Evolutionary conservation across 2,888 invertebrate species (phyloP).

Genomic region (Cancer borealis): DNA sequence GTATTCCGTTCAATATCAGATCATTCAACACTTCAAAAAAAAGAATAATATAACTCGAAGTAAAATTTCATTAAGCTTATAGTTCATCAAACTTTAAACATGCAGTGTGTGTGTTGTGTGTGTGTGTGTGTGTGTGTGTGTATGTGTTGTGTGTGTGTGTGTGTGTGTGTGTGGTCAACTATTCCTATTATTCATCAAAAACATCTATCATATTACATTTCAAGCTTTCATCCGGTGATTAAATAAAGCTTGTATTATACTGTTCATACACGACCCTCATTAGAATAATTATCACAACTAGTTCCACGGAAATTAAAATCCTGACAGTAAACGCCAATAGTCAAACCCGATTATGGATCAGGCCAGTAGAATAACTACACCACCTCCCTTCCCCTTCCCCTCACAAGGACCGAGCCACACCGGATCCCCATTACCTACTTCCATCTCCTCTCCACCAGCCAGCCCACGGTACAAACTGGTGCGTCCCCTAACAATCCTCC

Average conservation of each 20-base stretch:
- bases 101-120: neutral
- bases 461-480: neutral
- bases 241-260: constrained; percentile 10
- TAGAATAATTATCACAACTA: constrained; percentile 4
- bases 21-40: neutral
- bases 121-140: neutral
- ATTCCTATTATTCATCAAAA: neutral
- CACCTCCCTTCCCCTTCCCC: neutral
- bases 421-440: neutral
- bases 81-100: constrained; percentile 1
- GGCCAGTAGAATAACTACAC: neutral
- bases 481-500: neutral
- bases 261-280: constrained; percentile 6
- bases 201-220: constrained; percentile 14
- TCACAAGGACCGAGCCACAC: no score
- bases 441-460: neutral
- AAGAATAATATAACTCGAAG: neutral
- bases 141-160: neutral
- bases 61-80: neutral
- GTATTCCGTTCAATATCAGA: neutral
- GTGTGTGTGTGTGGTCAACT: constrained; percentile 1
- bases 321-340: neutral
- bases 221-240: constrained; percentile 5
- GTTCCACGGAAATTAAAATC: neutral
- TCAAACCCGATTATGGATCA: constrained; percentile 20